These are phyloP conservation scores for Upupa epops DNA, from an alignment of 2,113 vertebrate genomes.

Conservation along the genomic window DNA sequence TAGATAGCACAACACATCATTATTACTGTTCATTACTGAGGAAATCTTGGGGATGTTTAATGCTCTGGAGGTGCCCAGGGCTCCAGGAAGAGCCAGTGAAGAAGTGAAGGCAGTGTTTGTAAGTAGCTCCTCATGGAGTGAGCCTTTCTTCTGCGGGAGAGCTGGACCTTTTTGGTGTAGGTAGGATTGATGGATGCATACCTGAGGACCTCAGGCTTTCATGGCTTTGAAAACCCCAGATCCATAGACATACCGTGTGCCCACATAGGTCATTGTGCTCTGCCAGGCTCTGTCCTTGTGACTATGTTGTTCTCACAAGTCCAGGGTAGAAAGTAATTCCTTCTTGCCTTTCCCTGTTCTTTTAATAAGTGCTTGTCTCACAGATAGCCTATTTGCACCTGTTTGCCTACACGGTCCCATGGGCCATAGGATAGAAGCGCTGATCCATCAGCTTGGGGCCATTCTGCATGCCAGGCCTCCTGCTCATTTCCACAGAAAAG, in stretches of 20 bases:
- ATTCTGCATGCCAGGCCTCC: fast-evolving
- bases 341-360: conserved; percentile 12
- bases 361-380: conserved; percentile 59
- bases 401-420: neutral
- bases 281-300: neutral
- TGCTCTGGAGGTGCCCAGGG: neutral
- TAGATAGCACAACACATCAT: fast-evolving
- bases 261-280: neutral
- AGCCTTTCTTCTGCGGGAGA: neutral
- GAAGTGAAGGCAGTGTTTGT: neutral
- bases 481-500: neutral
- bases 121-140: fast-evolving
- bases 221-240: neutral
- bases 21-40: too few species aligned
- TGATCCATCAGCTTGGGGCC: neutral
- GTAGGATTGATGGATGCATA: neutral
- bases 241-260: neutral
- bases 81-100: neutral
- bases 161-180: neutral
- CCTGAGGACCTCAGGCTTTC: neutral
- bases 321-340: conserved; percentile 10
- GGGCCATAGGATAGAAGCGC: neutral
- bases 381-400: conserved; percentile 54
- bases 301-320: neutral
- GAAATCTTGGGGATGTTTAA: neutral